Base-by-base conservation (phyloP, 2,888 invertebrate species). In the Tenthredo mesomela region DNA sequence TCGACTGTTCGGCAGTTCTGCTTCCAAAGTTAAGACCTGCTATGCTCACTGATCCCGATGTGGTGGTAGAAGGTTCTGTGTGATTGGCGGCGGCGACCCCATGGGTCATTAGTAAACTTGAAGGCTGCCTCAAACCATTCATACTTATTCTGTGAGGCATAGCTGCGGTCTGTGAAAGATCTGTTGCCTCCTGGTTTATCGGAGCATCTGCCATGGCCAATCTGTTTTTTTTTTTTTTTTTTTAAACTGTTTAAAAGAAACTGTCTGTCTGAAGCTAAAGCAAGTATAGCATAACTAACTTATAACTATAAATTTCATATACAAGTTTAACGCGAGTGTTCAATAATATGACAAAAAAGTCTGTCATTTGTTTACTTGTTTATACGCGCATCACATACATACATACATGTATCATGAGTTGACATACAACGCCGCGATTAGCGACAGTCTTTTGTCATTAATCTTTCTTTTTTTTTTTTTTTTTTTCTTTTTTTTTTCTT, bases 1-100 rank as follows among this genome's bases (percentile, higher is more conserved):
- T 88, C 9, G 89, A 89, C 47, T 89, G 88, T 84, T 91, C 90
- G 7, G 89, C 89, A 0, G 91, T 88, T 84, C 86, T 77, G 18
- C 87, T 85, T 2, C 83, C 84, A 47, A 86, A 86, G 78, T 85
- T 87, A 29, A 82, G 67, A 18, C 86, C 85, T 0, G 80, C 84
- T 84, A 85, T 80, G 82, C 86, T 87, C 9, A 86, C 85, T 9
- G 85, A 82, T 0, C 85, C 85, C 6, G 85, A 82, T 0, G 84
- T 85, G 7, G 84, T 85, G 7, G 87, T 85, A 12, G 80, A 50
- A 40, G 47, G 70, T 43, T 86, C 37, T 50, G 85, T 85, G 37
- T 85, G 40, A 6, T 70, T 77, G 2, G 75, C 61, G 0, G 65
- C 80, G 2, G 75, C 61, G 0, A 71, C 21, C 1, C 84, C 67